phyloP scores from a whole-genome alignment of 2,888 invertebrate species.

The Torymus aiolomorphi region DNA sequence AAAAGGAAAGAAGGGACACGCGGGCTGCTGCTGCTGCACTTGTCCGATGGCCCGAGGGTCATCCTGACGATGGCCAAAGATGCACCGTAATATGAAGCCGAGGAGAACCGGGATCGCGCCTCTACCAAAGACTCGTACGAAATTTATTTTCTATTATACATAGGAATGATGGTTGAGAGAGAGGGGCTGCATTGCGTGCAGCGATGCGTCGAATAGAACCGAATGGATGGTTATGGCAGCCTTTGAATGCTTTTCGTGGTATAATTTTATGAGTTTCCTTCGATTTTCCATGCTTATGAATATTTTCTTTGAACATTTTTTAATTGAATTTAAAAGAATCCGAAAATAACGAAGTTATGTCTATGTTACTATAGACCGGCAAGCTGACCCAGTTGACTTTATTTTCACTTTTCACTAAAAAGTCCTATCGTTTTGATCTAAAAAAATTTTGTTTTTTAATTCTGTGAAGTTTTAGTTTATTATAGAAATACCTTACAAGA shows the following conservation, averaged over 20 bases:
- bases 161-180: neutral
- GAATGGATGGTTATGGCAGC: neutral
- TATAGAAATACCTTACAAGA: too few species aligned
- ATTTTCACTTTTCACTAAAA: too few species aligned
- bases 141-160: conserved; percentile 46
- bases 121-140: conserved; percentile 2
- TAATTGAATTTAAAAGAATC: too few species aligned
- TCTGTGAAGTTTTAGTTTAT: too few species aligned
- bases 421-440: too few species aligned
- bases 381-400: too few species aligned
- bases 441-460: too few species aligned
- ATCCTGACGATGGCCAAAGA: neutral
- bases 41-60: conserved; percentile 13
- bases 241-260: conserved; percentile 9
- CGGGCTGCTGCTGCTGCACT: conserved; percentile 10
- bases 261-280: neutral
- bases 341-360: too few species aligned
- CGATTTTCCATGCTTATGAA: too few species aligned
- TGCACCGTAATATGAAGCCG: too few species aligned
- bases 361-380: too few species aligned
- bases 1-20: conserved; percentile 9
- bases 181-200: neutral
- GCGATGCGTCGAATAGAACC: neutral
- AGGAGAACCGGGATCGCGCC: conserved; percentile 15
- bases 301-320: too few species aligned